These are phyloP conservation scores for Anas bernieri DNA, from an alignment of 2,797 vertebrate species.

Conservation along the genomic window DNA sequence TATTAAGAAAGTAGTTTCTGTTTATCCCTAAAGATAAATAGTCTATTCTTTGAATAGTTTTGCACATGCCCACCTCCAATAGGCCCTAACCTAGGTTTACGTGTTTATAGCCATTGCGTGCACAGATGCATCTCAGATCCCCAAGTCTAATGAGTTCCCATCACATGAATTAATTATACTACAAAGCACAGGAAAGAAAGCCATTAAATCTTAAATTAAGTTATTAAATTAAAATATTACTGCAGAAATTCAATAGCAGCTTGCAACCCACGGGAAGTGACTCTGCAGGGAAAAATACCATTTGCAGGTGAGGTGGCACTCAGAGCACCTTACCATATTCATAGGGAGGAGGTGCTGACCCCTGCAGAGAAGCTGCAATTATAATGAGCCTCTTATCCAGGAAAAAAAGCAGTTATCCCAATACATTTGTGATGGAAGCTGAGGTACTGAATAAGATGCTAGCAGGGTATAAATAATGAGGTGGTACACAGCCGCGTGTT, in stretches of 20 bases:
- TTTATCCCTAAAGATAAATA: background rate
- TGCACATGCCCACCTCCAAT: background rate
- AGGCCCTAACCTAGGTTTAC: background rate
- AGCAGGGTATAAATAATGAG: slow-evolving; percentile 60
- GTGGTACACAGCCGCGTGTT: background rate
- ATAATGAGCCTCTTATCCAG: slow-evolving; percentile 22
- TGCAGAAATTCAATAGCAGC: slow-evolving; percentile 27
- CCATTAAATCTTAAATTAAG: slow-evolving; percentile 48
- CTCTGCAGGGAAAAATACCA: slow-evolving; percentile 8
- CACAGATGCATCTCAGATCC: background rate
- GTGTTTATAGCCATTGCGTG: background rate
- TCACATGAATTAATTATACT: slow-evolving; percentile 52
- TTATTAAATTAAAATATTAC: slow-evolving; percentile 57
- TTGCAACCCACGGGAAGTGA: slow-evolving; percentile 8
- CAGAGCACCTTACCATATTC: slow-evolving; percentile 22
- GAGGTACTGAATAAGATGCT: slow-evolving; percentile 37
- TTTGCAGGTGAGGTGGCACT: slow-evolving; percentile 35
- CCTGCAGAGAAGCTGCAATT: slow-evolving; percentile 9
- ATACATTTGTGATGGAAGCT: slow-evolving; percentile 24
- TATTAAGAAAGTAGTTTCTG: background rate
- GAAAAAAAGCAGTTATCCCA: slow-evolving; percentile 18
- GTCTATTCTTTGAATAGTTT: background rate
- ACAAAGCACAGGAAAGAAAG: slow-evolving; percentile 24
- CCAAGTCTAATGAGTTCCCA: background rate
- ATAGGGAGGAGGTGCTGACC: slow-evolving; percentile 33